Evolutionary conservation across 2,113 vertebrate genomes (phyloP), one percentile per base, ranked within the genome.

Genomic region (Calidris pygmaea): DNA sequence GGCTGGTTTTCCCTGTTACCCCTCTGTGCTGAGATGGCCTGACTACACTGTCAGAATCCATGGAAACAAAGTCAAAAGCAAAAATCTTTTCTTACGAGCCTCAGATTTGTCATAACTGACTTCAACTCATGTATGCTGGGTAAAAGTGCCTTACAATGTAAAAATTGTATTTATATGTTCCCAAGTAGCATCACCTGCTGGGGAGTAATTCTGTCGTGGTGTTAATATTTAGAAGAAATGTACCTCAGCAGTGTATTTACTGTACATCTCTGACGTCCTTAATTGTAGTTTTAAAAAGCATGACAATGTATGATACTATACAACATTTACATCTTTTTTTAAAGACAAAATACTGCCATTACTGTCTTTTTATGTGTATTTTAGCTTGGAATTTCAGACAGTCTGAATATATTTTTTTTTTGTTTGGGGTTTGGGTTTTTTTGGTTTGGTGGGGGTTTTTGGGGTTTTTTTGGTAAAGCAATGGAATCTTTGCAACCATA

Each of bases 91-190:
- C 91, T 95, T 96, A 82, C 21, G 52, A 97, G 94, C 97, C 84
- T 97, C 87, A 85, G 67, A 91, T 95, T 96, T 95, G 73, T 97
- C 96, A 94, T 95, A 90, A 97, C 95, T 97, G 92, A 94, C 96
- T 96, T 95, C 95, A 87, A 94, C 81, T 97, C 96, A 96, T 97
- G 96, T 96, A 98, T 98, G 98, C 98, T 98, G 97, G 97, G 98
- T 98, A 97, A 98, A 98, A 98, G 98, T 98, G 98, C 98, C 98
- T 98, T 98, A 98, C 96, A 94, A 95, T 98, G 97, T 98, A 98
- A 96, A 98, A 98, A 97, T 81, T 98, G 98, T 98, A 98, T 98
- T 98, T 98, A 98, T 98, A 97, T 96, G 97, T 98, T 98, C 98
- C 97, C 98, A 97, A 97, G 97, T 97, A 98, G 98, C 97, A 97